Evolutionary conservation across 2,797 vertebrate genomes (phyloP).

Genomic region (Neosilurus hyrtlii): DNA sequence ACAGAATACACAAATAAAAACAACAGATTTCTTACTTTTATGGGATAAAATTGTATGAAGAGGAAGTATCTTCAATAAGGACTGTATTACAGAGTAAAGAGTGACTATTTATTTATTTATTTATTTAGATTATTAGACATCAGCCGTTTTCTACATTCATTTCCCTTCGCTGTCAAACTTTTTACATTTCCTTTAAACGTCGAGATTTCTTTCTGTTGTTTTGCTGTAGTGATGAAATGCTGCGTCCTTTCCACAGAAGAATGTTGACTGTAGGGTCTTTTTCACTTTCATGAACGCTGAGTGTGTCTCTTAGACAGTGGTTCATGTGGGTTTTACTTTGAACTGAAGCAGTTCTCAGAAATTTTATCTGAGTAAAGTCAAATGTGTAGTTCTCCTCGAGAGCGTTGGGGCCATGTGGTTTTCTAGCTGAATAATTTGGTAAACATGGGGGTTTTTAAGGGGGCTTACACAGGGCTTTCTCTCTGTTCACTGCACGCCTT

Average conservation of each 20-base stretch:
- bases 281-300: not conserved
- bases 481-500: constrained; percentile 9
- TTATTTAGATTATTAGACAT: not conserved
- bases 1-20: too few species aligned
- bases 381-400: not conserved
- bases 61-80: not conserved
- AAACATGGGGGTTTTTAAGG: constrained; percentile 43
- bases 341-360: not conserved
- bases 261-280: not conserved
- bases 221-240: not conserved
- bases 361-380: not conserved
- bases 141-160: not conserved
- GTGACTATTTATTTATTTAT: not conserved
- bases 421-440: not conserved
- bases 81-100: not conserved
- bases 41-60: not conserved
- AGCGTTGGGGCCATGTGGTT: not conserved
- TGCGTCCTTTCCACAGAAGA: constrained; percentile 25
- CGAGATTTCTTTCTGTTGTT: not conserved
- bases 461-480: constrained; percentile 40
- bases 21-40: not conserved
- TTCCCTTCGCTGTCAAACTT: not conserved
- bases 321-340: constrained; percentile 10
- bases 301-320: not conserved
- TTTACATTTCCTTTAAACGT: not conserved